Evolutionary conservation across 2,797 vertebrate species (phyloP).

Genomic region (Coendou prehensilis): DNA sequence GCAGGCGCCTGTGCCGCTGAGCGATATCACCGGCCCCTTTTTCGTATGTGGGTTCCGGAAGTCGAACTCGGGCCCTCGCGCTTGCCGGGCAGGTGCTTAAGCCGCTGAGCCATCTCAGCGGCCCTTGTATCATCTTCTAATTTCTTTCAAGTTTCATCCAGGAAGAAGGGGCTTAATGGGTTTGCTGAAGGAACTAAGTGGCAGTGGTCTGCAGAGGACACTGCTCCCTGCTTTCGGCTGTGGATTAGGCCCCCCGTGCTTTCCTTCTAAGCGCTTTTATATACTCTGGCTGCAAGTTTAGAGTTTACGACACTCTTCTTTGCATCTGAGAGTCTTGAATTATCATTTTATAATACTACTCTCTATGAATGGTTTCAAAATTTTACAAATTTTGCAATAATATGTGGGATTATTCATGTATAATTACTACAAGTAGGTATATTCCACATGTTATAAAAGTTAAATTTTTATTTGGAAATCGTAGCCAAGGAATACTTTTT

Average conservation of each 20-base stretch:
- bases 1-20: no score
- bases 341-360: conserved; percentile 56
- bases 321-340: conserved; percentile 46
- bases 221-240: background rate
- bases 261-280: conserved; percentile 42
- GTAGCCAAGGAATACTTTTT: conserved; percentile 85
- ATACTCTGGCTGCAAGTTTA: conserved; percentile 26
- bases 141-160: background rate
- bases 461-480: conserved; percentile 87
- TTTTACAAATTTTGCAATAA: conserved; percentile 70
- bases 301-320: background rate
- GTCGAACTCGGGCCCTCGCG: no score
- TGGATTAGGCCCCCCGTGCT: background rate
- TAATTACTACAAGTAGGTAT: conserved; percentile 84
- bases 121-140: no score
- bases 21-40: no score
- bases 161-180: background rate
- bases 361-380: conserved; percentile 65
- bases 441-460: conserved; percentile 85
- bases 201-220: background rate
- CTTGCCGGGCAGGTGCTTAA: no score
- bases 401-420: conserved; percentile 82
- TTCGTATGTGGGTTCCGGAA: no score
- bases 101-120: no score
- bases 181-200: background rate